Evolutionary conservation across 2,888 invertebrate genomes (phyloP), one percentile per base, ranked within the genome.

Genomic region (Caenorhabditis panamensis): DNA sequence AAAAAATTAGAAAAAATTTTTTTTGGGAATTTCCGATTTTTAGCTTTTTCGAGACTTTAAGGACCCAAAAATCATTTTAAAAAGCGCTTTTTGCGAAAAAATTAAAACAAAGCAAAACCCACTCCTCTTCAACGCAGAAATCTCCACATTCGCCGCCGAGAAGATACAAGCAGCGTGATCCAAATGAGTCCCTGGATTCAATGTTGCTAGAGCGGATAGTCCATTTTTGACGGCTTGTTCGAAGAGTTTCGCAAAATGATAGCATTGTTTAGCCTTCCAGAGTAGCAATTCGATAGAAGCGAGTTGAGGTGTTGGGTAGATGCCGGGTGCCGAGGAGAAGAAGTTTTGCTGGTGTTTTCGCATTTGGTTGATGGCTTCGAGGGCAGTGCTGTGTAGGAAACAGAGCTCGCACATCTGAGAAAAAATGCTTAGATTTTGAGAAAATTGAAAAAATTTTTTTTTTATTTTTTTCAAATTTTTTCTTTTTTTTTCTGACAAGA

Each of bases 141-240:
- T 84, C 51, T 82, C 84, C n/a, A 71, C 71, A 44, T 89, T 89
- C 8, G 88, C 89, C 4, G 81, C 69, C 18, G 84, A 75, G 53
- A 84, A 86, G 47, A 84, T 82, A 22, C 95, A 94, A n/a, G 97
- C 96, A 18, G 97, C 96, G 92, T 95, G 95, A 89, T 96, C 96
- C 91, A 95, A 97, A 92, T 97, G 97, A 91, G 96, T 95, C 4
- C 98, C 98, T 3, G 98, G 98, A 92, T 99, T 97, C 90, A 97
- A 96, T 0, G 96, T 96, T 91, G 97, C 96, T 75, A 96, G 94
- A 1, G 97, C 96, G 1, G 96, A 95, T 80, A 97, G 93, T 4
- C 97, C 97, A 86, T 94, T 94, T 87, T 95, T 94, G 31, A 97
- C 96, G 18, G 97, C 97, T 91, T 96, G 96, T 92, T 96, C 96